A percentile compares a stretch with the other conserved stretches of the same genome.
Evolutionary conservation across 2,797 vertebrate species (phyloP).

Genomic region (Phrynocephalus guinanensis): DNA sequence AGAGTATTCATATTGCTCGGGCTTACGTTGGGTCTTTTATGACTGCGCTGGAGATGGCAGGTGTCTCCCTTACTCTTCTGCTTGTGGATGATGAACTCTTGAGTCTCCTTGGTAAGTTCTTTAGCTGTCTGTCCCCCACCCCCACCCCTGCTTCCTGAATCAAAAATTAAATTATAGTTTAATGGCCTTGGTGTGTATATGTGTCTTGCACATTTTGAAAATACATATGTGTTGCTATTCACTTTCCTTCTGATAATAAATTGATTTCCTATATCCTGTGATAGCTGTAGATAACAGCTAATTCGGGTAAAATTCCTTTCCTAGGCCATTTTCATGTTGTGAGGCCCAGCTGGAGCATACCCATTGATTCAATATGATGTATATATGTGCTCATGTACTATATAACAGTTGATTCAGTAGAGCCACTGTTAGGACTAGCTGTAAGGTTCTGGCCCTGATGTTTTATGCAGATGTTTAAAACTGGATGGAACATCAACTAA

Average conservation of each 20-base stretch:
- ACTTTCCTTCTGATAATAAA: not conserved
- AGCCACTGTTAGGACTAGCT: too few relatives aligned
- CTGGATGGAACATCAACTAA: not conserved
- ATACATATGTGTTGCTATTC: not conserved
- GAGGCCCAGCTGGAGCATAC: too few relatives aligned
- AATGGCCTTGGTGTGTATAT: not conserved
- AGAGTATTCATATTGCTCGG: conserved; percentile 79
- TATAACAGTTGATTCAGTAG: too few relatives aligned
- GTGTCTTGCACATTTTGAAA: not conserved
- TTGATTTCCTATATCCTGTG: not conserved
- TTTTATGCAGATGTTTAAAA: not conserved
- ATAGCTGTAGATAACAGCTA: not conserved
- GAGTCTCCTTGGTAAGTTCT: conserved; percentile 84
- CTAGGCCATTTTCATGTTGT: too few relatives aligned
- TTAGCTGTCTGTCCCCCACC: not conserved
- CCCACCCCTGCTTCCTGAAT: not conserved
- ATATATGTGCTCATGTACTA: too few relatives aligned
- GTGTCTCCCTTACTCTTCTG: conserved; percentile 90
- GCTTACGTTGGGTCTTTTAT: conserved; percentile 91
- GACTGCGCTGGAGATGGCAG: conserved; percentile 94
- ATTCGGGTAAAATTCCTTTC: not conserved
- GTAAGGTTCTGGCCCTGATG: not conserved
- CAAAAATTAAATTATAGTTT: not conserved
- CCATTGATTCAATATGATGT: too few relatives aligned
- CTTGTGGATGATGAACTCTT: conserved; percentile 80